Evolutionary conservation across 2,113 vertebrate genomes (phyloP), one percentile per base, ranked within the genome.

Genomic region (Microtus oregoni): DNA sequence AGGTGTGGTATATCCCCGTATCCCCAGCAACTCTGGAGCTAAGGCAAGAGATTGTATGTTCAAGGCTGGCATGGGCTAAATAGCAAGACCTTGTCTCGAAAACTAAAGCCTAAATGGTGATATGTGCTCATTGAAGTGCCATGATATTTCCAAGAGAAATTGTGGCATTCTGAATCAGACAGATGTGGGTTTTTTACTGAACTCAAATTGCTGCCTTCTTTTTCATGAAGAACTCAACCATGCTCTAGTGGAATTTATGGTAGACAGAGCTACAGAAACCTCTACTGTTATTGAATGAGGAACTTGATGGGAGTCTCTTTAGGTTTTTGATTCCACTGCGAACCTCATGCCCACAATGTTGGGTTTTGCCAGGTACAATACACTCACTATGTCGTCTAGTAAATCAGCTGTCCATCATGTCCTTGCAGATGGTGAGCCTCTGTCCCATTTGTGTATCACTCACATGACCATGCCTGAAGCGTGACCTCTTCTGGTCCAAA

Each of bases 271-370:
- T 58, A 24, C 38, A 87, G 30, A 90, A 82, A 11, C 78, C 86
- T 95, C 67, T 78, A 3, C 15, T 92, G 55, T 81, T 77, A 89
- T 9, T 75, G 26, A 95, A 79, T 85, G 58, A 65, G 47, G 79
- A 50, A 90, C 75, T 83, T 87, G 44, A 38, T 3, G 10, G 94
- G 87, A 86, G 26, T 52, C 41, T 90, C 73, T 91, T 58, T 52
- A 91, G 70, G 38, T 91, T 94, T 68, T 70, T 96, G 63, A 44
- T 44, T 95, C 76, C 38, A 73, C 61, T 86, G 78, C 75, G 52
- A 28, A 91, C 55, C n/a, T 88, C 6, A 2, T 90, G 41, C 86
- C 55, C 70, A 61, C 38, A 86, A 12, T 92, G 52, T 87, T 91
- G 24, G 55, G 30, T 78, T 95, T 81, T 96, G 89, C 32, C 24